Conservation (phyloP, 2,888 invertebrate species). For the Patella ulyssiponensis region DNA sequence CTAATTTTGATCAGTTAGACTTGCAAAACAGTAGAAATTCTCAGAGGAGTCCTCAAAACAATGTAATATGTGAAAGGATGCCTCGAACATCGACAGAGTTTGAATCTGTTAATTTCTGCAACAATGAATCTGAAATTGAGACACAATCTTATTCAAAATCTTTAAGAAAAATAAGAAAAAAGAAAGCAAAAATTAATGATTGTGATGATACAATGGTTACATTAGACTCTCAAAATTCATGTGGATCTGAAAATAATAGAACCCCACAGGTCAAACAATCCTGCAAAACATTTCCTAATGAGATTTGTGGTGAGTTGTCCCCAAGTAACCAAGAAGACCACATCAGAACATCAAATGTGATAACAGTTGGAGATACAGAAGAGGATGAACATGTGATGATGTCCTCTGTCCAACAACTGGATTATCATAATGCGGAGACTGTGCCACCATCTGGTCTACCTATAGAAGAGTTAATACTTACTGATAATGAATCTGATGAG, state of each 20-base stretch:
- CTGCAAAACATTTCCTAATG: no score
- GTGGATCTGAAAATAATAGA: constrained; percentile 13
- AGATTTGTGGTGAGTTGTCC: no score
- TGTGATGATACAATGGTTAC: background rate
- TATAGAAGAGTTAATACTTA: background rate
- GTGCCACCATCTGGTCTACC: background rate
- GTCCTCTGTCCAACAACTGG: background rate
- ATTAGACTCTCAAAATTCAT: constrained; percentile 11
- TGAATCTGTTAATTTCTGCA: background rate
- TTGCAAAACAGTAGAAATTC: no score
- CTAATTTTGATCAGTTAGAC: no score
- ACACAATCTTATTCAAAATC: background rate
- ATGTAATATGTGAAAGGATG: no score
- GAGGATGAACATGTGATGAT: background rate
- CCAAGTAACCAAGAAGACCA: no score
- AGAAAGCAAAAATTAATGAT: constrained; percentile 16
- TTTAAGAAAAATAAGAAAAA: constrained; percentile 13
- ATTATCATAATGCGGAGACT: background rate
- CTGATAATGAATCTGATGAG: no score
- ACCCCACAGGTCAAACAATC: background rate
- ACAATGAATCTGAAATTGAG: background rate
- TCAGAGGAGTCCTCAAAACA: no score
- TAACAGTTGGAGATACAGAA: background rate
- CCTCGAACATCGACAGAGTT: no score
- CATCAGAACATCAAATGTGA: no score